A percentile compares a stretch with the other conserved stretches of the same genome.
phyloP scores from a whole-genome alignment of 2,797 vertebrate species.

The Micromesistius poutassou region DNA sequence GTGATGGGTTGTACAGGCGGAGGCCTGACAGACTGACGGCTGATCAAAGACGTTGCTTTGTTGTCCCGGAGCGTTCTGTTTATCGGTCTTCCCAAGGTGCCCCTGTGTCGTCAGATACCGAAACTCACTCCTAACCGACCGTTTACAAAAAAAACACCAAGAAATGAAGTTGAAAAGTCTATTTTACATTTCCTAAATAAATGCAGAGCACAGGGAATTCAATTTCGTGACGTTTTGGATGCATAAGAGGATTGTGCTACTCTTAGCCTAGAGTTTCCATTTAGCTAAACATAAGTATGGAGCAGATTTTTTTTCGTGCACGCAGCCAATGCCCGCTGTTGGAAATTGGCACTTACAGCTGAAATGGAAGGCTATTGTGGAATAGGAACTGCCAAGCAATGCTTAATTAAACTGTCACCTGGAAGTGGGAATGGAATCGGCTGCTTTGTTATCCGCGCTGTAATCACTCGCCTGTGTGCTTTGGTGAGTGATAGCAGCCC shows the following conservation, averaged over 20 bases:
- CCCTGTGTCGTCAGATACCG: constrained; percentile 21
- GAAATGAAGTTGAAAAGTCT: not conserved
- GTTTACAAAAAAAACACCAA: not conserved
- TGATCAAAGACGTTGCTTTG: constrained; percentile 30
- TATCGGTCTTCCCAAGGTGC: constrained; percentile 15
- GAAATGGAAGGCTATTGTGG: constrained; percentile 78
- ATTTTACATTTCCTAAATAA: constrained; percentile 29
- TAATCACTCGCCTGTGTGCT: constrained; percentile 69
- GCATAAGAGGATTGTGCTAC: constrained; percentile 57
- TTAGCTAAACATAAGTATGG: constrained; percentile 72
- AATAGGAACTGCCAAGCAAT: constrained; percentile 70
- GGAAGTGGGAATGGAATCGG: constrained; percentile 75
- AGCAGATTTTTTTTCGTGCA: constrained; percentile 76
- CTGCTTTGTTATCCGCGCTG: constrained; percentile 74
- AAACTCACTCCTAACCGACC: constrained; percentile 22
- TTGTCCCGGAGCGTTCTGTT: constrained; percentile 23
- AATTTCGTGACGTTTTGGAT: constrained; percentile 46
- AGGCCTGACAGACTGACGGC: constrained; percentile 26
- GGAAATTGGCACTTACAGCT: constrained; percentile 78
- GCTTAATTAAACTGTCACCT: constrained; percentile 83
- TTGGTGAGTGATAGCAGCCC: constrained; percentile 62
- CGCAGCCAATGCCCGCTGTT: constrained; percentile 69
- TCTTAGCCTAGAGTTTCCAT: constrained; percentile 72
- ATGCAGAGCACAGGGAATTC: constrained; percentile 51
- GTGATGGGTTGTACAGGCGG: constrained; percentile 4